Conservation (phyloP, 2,888 invertebrate species). For the Chrysodeixis includens region DNA sequence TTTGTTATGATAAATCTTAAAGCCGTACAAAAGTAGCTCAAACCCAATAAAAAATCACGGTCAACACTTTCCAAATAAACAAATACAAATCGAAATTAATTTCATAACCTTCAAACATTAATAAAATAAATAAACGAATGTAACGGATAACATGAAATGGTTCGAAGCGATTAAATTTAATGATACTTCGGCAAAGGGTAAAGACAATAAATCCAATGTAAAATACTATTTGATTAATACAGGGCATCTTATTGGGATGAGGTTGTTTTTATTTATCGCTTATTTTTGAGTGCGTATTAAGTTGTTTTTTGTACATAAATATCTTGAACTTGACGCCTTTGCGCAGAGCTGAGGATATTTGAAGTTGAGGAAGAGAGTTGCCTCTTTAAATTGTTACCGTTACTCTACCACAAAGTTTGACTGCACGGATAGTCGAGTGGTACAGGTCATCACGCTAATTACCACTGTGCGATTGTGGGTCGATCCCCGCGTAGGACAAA, state of each 20-base stretch:
- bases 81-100: background rate
- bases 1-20: background rate
- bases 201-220: conserved; percentile 75
- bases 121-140: conserved; percentile 16
- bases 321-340: too few species aligned
- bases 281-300: conserved; percentile 54
- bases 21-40: background rate
- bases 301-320: conserved; percentile 29
- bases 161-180: conserved; percentile 67
- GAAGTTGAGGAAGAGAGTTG: too few species aligned
- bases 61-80: background rate
- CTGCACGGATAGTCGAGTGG: too few species aligned
- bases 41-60: background rate
- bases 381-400: too few species aligned
- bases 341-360: too few species aligned
- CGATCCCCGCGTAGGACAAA: too few species aligned
- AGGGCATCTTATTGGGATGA: conserved; percentile 70
- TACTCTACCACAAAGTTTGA: too few species aligned
- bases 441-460: too few species aligned
- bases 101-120: background rate
- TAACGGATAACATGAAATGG: conserved; percentile 20
- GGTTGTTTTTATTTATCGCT: conserved; percentile 66
- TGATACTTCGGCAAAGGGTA: conserved; percentile 63
- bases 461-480: too few species aligned
- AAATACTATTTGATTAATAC: conserved; percentile 76